Evolutionary conservation across 2,797 vertebrate genomes (phyloP).

Genomic region (Dermochelys coriacea): DNA sequence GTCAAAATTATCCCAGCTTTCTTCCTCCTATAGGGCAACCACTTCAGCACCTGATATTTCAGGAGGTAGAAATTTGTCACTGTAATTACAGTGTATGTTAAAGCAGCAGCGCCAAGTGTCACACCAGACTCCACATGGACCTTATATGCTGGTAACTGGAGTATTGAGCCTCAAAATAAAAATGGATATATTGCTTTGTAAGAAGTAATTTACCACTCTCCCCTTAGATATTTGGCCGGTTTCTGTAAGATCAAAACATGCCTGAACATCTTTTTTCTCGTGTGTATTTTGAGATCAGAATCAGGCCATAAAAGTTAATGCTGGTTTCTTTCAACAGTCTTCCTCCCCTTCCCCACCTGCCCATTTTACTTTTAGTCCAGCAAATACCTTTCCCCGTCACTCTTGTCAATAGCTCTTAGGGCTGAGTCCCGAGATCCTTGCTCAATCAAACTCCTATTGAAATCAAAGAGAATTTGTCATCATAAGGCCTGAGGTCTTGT

Average conservation of each 20-base stretch:
- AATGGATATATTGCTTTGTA: not conserved
- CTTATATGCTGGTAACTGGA: not conserved
- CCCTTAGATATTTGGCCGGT: not conserved
- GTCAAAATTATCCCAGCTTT: constrained; percentile 12
- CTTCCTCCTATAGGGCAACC: constrained; percentile 29
- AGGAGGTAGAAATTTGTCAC: constrained; percentile 54
- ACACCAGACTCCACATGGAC: not conserved
- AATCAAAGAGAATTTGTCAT: not conserved
- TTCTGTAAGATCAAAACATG: not conserved
- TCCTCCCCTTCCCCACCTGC: not conserved
- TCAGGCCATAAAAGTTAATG: accelerated
- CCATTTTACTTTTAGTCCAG: not conserved
- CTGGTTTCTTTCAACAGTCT: not conserved
- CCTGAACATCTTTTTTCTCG: not conserved
- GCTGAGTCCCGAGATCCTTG: not conserved
- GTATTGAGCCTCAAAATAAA: not conserved
- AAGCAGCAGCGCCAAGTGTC: constrained; percentile 16
- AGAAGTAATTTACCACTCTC: not conserved
- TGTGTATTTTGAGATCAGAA: not conserved
- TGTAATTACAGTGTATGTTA: constrained; percentile 38
- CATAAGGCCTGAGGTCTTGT: not conserved
- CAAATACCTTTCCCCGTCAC: not conserved
- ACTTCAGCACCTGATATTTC: constrained; percentile 38
- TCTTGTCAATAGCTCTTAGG: not conserved
- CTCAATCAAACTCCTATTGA: not conserved